phyloP scores from a whole-genome alignment of 2,113 vertebrate genomes.

The Zapornia atra region DNA sequence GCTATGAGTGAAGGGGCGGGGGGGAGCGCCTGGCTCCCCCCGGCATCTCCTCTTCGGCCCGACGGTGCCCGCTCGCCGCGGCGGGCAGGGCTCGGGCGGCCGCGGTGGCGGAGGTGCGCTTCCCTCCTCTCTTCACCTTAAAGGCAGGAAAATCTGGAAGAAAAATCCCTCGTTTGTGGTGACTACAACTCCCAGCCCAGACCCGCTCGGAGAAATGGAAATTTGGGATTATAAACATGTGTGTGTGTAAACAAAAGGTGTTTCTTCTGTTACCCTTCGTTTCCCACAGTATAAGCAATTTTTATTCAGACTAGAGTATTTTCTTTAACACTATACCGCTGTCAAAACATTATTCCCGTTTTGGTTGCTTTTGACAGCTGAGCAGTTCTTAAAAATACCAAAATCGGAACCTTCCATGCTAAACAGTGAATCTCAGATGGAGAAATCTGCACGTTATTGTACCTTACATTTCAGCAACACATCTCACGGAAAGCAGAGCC shows the following conservation, averaged over 20 bases:
- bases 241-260: conserved; percentile 81
- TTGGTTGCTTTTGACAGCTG: conserved; percentile 84
- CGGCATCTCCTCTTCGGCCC: conserved; percentile 23
- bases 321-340: conserved; percentile 81
- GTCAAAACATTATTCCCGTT: conserved; percentile 85
- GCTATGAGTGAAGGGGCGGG: not conserved
- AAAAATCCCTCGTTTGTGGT: conserved; percentile 74
- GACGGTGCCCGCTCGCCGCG: conserved; percentile 6
- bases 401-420: conserved; percentile 81
- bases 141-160: conserved; percentile 42
- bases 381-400: conserved; percentile 84
- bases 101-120: not conserved
- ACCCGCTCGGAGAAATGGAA: conserved; percentile 75
- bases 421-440: conserved; percentile 78
- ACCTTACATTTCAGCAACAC: conserved; percentile 44
- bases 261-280: conserved; percentile 80
- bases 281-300: conserved; percentile 82
- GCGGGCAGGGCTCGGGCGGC: not conserved
- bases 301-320: conserved; percentile 82
- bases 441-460: conserved; percentile 66
- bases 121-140: conserved; percentile 28
- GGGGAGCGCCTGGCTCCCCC: not conserved
- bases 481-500: conserved; percentile 11
- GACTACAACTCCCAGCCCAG: conserved; percentile 60
- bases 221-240: conserved; percentile 75